These are phyloP conservation scores for Silurus aristotelis DNA, from an alignment of 2,797 vertebrate species.

Conservation along the genomic window DNA sequence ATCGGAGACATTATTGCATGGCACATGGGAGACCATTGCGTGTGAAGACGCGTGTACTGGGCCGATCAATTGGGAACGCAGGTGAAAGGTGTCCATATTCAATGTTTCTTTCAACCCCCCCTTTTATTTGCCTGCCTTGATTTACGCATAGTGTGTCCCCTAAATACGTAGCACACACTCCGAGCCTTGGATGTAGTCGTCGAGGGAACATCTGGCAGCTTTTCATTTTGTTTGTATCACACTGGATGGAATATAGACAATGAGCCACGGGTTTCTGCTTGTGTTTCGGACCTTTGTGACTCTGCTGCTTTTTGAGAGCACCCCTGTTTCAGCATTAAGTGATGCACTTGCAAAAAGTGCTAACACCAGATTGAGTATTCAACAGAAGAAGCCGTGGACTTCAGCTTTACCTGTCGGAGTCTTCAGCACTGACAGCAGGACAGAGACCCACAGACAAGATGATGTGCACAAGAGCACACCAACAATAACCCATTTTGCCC, in stretches of 20 bases:
- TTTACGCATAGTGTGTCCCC: not conserved
- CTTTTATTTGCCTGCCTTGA: not conserved
- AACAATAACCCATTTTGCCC: conserved; percentile 38
- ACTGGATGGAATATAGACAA: conserved; percentile 38
- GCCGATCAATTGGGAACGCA: conserved; percentile 32
- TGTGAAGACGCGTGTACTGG: conserved; percentile 24
- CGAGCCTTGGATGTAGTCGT: conserved; percentile 6
- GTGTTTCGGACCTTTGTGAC: conserved; percentile 45
- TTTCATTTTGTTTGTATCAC: not conserved
- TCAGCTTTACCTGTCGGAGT: conserved; percentile 29
- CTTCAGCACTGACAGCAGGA: conserved; percentile 24
- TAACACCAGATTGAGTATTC: conserved; percentile 12
- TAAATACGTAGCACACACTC: not conserved
- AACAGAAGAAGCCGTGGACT: not conserved
- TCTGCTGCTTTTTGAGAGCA: conserved; percentile 51
- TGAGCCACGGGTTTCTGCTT: conserved; percentile 41
- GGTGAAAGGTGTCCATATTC: conserved; percentile 33
- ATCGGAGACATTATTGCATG: conserved; percentile 5
- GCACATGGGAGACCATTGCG: conserved; percentile 2
- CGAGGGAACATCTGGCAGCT: not conserved
- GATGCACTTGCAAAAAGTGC: conserved; percentile 39
- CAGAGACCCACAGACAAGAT: conserved; percentile 14
- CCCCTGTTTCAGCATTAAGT: conserved; percentile 12
- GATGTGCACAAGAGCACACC: not conserved
- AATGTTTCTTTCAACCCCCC: not conserved